Base-by-base conservation (phyloP, 2,113 vertebrate genomes). In the Puma concolor region DNA sequence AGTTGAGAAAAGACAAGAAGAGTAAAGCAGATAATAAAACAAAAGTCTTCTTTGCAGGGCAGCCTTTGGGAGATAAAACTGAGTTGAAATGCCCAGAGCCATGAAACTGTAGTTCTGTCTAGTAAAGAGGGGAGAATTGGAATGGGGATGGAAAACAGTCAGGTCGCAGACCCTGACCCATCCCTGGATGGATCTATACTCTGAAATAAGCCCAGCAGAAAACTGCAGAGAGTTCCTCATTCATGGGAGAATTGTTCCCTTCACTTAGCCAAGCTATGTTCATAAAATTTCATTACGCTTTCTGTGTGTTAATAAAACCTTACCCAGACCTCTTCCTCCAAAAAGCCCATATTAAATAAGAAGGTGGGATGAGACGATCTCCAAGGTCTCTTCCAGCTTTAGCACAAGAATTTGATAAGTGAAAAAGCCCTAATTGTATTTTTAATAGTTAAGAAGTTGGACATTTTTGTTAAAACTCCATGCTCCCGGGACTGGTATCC, bases 391-490 rank as follows among this genome's bases (percentile, higher is more conserved):
- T 66, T 87, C 14, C 36, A 88, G 29, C 4, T 85, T 71, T 66
- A 33, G 81, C 72, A 52, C 27, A 16, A 94, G 48, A 96, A 85
- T 64, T 74, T 52, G 10, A 74, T 91, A 80, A 54, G n/a, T 54
- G 25, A 79, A 74, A 60, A 71, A 52, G 64, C 6, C 7, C 8
- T 93, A 86, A 85, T 17, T 54, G 14, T 82, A 48, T 41, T 80
- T 95, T 98, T 80, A 96, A 85, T 96, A 85, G 91, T 66, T 25
- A 67, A 92, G 66, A 93, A 27, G 8, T 27, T 89, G 38, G 15
- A 89, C 41, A 57, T 21, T 71, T 85, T 44, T 36, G 3, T 83
- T 44, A 77, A 84, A 95, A 97, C 64, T 38, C 21, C 29, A 50
- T 33, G 63, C 29, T 76, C 88, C 16, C 36, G 9, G 7, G 5